A percentile compares a stretch with the other conserved stretches of the same genome.
These are phyloP conservation scores for Hedya salicella DNA, from an alignment of 2,888 invertebrate species.

Conservation along the genomic window DNA sequence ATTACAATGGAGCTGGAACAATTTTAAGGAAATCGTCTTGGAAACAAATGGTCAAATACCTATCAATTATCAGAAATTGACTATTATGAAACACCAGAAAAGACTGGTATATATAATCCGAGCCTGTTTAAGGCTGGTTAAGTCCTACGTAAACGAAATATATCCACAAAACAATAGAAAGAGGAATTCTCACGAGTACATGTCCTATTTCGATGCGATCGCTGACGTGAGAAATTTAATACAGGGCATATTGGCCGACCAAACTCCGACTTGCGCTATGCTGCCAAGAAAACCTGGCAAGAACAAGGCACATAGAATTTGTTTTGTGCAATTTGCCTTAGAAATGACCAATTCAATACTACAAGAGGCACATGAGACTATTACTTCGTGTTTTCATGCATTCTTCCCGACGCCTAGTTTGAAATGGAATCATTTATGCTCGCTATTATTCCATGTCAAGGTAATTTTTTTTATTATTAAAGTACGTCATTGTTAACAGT, in stretches of 20 bases:
- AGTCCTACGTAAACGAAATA: conserved; percentile 95
- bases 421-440: conserved; percentile 97
- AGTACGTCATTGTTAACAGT: conserved; percentile 1
- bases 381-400: conserved; percentile 96
- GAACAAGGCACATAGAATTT: conserved; percentile 70
- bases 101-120: conserved; percentile 94
- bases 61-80: conserved; percentile 81
- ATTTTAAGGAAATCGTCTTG: conserved; percentile 85
- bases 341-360: conserved; percentile 90
- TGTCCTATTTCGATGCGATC: conserved; percentile 92
- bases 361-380: conserved; percentile 95
- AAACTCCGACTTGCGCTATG: conserved; percentile 70
- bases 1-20: conserved; percentile 97
- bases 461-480: conserved; percentile 62
- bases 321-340: conserved; percentile 78
- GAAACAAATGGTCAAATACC: conserved; percentile 75
- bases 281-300: conserved; percentile 70
- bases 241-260: conserved; percentile 92
- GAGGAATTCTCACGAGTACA: conserved; percentile 86
- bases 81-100: conserved; percentile 89
- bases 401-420: conserved; percentile 97
- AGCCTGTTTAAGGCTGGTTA: conserved; percentile 91
- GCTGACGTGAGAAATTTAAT: conserved; percentile 93
- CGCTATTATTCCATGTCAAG: conserved; percentile 89
- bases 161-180: conserved; percentile 90